Evolutionary conservation across 2,113 vertebrate genomes (phyloP), one percentile per base, ranked within the genome.

Genomic region (Argyrosomus japonicus): DNA sequence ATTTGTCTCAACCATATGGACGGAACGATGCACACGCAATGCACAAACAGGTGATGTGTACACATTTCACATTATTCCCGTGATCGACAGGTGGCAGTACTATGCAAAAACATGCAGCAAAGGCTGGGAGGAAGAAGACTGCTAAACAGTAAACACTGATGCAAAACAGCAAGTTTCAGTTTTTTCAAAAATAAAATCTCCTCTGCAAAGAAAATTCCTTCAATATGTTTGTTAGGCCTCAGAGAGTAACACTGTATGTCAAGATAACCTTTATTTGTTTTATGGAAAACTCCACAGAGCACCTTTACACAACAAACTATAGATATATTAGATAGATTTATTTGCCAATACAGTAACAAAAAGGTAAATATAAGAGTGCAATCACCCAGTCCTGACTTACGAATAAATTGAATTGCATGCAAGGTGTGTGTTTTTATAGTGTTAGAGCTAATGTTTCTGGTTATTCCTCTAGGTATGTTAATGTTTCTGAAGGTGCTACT

Each of bases 391-490:
- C 7, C 51, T 56, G 17, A 54, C 10, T 19, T 57, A 57, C 13
- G 50, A 47, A 40, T 63, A 5, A 63, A 64, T n/a, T 69, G 62
- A 18, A n/a, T 17, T 29, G 43, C 45, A 51, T 40, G 32, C n/a
- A n/a, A n/a, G n/a, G n/a, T 53, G 50, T 27, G 40, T 64, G 45
- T 32, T 69, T 73, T 43, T 62, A 68, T 19, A 27, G 21, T 40
- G 27, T 21, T 71, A 68, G 3, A 43, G 68, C 17, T 77, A 53
- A 69, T 71, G 64, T 29, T 27, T 76, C 57, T 6, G 29, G 19
- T n/a, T 9, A 17, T 51, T 77, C 58, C 63, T 65, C 60, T 32
- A 68, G 23, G n/a, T 53, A 48, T 51, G 63, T 71, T 79, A 68
- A 77, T 73, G 68, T 83, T 73, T 80, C 32, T 19, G 48, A 68